These are phyloP conservation scores for Blera fallax DNA, from an alignment of 2,888 invertebrate genomes.

Conservation along the genomic window DNA sequence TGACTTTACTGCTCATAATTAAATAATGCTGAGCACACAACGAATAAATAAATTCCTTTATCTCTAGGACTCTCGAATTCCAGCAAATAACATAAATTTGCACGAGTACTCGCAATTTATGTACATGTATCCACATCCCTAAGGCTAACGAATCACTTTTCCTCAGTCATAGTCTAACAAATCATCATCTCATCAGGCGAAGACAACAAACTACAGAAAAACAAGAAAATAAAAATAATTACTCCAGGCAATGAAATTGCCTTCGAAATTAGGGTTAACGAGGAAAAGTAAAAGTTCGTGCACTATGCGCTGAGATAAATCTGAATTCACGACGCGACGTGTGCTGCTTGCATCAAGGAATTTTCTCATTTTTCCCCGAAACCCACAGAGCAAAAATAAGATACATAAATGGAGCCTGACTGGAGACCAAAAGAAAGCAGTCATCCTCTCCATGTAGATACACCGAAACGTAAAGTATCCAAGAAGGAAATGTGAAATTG, in stretches of 20 bases:
- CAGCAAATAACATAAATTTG: neutral
- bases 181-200: slow-evolving; percentile 32
- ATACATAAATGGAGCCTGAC: neutral
- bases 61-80: neutral
- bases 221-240: slow-evolving; percentile 49
- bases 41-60: slow-evolving; percentile 54
- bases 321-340: slow-evolving; percentile 17
- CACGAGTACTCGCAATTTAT: slow-evolving; percentile 13
- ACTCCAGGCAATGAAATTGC: slow-evolving; percentile 46
- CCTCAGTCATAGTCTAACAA: slow-evolving; percentile 23
- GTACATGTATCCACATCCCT: slow-evolving; percentile 41
- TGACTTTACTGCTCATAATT: slow-evolving; percentile 31
- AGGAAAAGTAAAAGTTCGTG: slow-evolving; percentile 68
- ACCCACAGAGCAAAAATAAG: neutral
- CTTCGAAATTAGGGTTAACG: slow-evolving; percentile 66
- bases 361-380: slow-evolving; percentile 29
- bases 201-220: neutral
- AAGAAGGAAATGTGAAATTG: slow-evolving; percentile 3
- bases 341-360: slow-evolving; percentile 11
- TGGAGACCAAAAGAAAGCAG: slow-evolving; percentile 9
- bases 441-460: slow-evolving; percentile 8
- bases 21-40: slow-evolving; percentile 43
- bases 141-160: slow-evolving; percentile 31
- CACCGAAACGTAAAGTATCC: neutral
- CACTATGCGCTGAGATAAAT: slow-evolving; percentile 49